A percentile compares a stretch with the other conserved stretches of the same genome.
Conservation (phyloP, 1,140 invertebrate genomes). For the Vanessa atalanta region DNA sequence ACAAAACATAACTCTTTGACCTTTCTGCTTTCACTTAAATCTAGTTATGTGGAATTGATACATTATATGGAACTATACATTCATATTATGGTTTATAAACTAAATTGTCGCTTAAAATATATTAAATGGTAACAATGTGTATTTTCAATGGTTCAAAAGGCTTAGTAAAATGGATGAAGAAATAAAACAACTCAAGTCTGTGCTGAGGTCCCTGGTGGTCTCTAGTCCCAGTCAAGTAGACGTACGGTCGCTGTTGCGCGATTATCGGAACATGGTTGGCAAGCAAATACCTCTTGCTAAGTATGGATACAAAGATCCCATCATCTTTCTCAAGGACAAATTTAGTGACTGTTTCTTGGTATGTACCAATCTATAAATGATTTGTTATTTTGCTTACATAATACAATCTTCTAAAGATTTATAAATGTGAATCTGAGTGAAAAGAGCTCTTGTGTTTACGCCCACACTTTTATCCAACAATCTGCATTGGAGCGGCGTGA, state of each 20-base stretch:
- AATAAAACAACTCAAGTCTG: conserved; percentile 58
- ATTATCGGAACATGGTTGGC: conserved; percentile 67
- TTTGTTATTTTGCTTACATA: too few species aligned
- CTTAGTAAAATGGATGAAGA: conserved; percentile 57
- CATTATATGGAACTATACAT: too few species aligned
- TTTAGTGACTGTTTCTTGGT: conserved; percentile 73
- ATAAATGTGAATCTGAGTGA: background rate
- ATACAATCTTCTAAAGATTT: background rate
- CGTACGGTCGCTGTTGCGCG: conserved; percentile 56
- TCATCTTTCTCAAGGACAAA: conserved; percentile 61
- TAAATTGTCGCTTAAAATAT: background rate
- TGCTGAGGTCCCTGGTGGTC: conserved; percentile 67
- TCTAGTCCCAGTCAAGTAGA: conserved; percentile 65
- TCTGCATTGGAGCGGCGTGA: too few species aligned
- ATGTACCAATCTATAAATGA: conserved; percentile 28
- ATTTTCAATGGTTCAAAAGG: background rate
- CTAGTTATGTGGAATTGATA: too few species aligned
- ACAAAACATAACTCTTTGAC: too few species aligned
- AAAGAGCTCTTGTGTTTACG: too few species aligned
- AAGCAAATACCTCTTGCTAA: conserved; percentile 52
- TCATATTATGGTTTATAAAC: background rate
- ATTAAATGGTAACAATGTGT: background rate
- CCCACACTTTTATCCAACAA: too few species aligned
- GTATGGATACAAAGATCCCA: conserved; percentile 60
- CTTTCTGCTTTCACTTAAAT: too few species aligned